Percentiles rank a stretch among this genome's conserved stretches.
phyloP scores from a whole-genome alignment of 2,797 vertebrate genomes.

The Takifugu ocellatus region DNA sequence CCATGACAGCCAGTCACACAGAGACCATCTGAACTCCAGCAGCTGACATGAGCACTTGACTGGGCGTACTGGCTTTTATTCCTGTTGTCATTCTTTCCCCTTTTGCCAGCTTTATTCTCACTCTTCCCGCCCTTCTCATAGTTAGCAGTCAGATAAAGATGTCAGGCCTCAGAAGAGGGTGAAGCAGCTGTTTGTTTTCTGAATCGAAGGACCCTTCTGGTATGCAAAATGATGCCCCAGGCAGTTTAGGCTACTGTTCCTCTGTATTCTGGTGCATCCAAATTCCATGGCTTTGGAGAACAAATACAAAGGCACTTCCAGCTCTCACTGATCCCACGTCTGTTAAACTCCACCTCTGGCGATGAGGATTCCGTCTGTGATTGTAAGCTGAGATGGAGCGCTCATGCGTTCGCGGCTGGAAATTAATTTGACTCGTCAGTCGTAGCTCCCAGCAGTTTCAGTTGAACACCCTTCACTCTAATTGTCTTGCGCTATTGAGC shows the following conservation, averaged over 20 bases:
- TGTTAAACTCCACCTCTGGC: constrained; percentile 36
- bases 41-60: constrained; percentile 16
- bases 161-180: not conserved
- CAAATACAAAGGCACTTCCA: constrained; percentile 47
- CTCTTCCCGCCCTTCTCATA: not conserved
- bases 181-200: not conserved
- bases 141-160: constrained; percentile 15
- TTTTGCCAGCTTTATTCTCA: not conserved
- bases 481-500: not conserved
- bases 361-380: constrained; percentile 45
- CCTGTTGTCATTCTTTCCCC: constrained; percentile 8
- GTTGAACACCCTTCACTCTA: not conserved
- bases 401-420: not conserved
- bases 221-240: constrained; percentile 15
- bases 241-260: not conserved
- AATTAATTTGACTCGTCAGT: constrained; percentile 43
- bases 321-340: constrained; percentile 35
- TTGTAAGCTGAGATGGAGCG: constrained; percentile 41
- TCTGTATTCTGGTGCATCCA: constrained; percentile 21
- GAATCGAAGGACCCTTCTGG: constrained; percentile 1
- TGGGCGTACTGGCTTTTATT: constrained; percentile 7
- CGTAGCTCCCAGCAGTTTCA: not conserved
- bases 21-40: constrained; percentile 8
- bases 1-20: constrained; percentile 16
- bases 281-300: constrained; percentile 44